A percentile compares a stretch with the other conserved stretches of the same genome.
phyloP scores from a whole-genome alignment of 2,888 invertebrate genomes.

The Campoplex capitator region DNA sequence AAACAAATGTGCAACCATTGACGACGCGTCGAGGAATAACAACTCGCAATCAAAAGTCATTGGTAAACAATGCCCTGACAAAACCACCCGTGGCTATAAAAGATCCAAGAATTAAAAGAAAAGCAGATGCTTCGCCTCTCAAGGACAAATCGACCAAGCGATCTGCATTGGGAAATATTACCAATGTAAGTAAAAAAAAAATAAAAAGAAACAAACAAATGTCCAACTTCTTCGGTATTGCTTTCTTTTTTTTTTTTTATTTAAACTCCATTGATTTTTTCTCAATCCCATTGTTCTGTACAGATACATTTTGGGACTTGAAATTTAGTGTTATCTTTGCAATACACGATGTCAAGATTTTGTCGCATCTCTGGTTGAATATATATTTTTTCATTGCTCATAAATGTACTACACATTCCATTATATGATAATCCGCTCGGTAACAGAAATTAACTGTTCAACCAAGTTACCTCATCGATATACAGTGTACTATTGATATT shows the following conservation, averaged over 20 bases:
- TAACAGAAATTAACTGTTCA: too few relatives aligned
- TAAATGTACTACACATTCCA: too few relatives aligned
- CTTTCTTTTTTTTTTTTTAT: not conserved
- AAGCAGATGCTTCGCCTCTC: slow-evolving; percentile 92
- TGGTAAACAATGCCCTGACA: slow-evolving; percentile 65
- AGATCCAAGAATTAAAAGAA: slow-evolving; percentile 89
- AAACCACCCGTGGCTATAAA: slow-evolving; percentile 84
- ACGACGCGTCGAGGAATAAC: slow-evolving; percentile 86
- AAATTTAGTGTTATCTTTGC: too few relatives aligned
- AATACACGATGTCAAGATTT: too few relatives aligned
- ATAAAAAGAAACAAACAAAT: not conserved
- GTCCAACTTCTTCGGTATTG: not conserved
- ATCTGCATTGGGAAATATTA: slow-evolving; percentile 94
- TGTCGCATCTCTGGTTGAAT: too few relatives aligned
- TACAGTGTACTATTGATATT: too few relatives aligned
- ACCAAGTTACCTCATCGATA: too few relatives aligned
- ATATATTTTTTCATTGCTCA: too few relatives aligned
- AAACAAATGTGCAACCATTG: slow-evolving; percentile 85
- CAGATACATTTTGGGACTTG: too few relatives aligned
- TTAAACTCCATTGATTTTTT: too few relatives aligned
- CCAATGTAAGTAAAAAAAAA: slow-evolving; percentile 87
- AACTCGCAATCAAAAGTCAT: slow-evolving; percentile 87
- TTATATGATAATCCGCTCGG: too few relatives aligned
- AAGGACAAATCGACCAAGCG: slow-evolving; percentile 92
- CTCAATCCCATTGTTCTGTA: too few relatives aligned